Conservation (phyloP, 2,797 vertebrate genomes). For the Parauchenoglanis ngamensis region DNA sequence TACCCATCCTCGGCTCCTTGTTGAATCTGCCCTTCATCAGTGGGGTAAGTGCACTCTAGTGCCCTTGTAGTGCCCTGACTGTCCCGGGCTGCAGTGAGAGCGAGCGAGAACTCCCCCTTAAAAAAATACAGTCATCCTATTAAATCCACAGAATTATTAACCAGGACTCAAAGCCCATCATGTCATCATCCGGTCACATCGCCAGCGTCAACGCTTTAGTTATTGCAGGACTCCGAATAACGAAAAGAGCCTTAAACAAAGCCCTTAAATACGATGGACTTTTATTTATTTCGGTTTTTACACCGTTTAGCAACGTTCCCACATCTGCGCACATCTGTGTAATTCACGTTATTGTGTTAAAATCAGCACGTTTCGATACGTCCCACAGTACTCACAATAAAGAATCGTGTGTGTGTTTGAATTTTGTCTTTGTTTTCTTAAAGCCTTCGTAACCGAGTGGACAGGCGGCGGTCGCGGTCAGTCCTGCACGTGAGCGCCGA, state of each 20-base stretch:
- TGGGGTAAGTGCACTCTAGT: slow-evolving; percentile 80
- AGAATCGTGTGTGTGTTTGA: slow-evolving; percentile 49
- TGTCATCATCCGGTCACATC: not conserved
- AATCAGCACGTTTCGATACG: too few species aligned
- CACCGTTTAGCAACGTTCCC: too few species aligned
- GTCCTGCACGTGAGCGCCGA: slow-evolving; percentile 82
- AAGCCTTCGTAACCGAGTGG: slow-evolving; percentile 92
- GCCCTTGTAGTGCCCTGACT: not conserved
- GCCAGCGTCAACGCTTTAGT: not conserved
- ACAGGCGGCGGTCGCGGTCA: slow-evolving; percentile 90
- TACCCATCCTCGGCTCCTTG: slow-evolving; percentile 90
- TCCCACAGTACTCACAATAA: not conserved
- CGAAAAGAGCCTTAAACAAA: not conserved
- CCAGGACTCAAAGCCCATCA: not conserved
- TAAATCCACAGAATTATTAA: not conserved
- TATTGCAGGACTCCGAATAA: not conserved
- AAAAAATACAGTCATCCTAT: not conserved
- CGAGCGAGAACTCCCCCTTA: not conserved
- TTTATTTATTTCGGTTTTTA: not conserved
- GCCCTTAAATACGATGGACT: not conserved
- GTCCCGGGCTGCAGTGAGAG: not conserved
- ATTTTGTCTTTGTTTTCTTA: slow-evolving; percentile 73
- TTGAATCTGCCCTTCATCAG: slow-evolving; percentile 96
- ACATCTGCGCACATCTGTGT: not conserved
- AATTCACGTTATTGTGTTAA: not conserved